Percentiles rank a stretch among this genome's conserved stretches.
phyloP scores from a whole-genome alignment of 2,113 vertebrate genomes.

The Oceanites oceanicus region DNA sequence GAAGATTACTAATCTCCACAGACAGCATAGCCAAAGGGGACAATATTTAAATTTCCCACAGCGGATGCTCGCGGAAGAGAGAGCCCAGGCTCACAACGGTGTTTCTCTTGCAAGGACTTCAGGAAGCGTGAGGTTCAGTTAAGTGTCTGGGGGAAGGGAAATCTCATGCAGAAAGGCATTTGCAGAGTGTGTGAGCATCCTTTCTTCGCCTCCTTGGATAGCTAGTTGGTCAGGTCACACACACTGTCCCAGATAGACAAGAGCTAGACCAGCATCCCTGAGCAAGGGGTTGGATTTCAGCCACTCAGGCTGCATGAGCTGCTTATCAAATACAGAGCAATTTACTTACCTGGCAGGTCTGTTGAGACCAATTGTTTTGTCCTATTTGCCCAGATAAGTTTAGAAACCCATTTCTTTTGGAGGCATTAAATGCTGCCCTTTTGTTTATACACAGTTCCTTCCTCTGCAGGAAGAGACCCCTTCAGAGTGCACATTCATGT shows the following conservation, averaged over 20 bases:
- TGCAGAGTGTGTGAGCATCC: neutral
- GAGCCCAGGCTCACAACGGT: neutral
- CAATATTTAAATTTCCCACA: slow-evolving; percentile 17
- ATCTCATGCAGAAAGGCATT: neutral
- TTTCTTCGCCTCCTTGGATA: neutral
- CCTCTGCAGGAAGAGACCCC: neutral
- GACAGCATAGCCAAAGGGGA: slow-evolving; percentile 33
- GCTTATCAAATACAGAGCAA: neutral
- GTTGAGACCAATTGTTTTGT: neutral
- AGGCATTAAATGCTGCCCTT: neutral
- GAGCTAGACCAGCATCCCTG: neutral
- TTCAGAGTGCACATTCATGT: neutral
- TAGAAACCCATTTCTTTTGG: neutral
- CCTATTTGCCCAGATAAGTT: neutral
- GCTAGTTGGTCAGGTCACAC: neutral
- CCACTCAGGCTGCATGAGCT: neutral
- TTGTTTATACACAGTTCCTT: neutral
- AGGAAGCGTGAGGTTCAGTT: neutral
- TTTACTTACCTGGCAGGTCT: neutral
- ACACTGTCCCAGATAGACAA: neutral
- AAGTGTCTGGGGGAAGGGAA: neutral
- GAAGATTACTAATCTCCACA: slow-evolving; percentile 18
- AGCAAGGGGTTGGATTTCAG: neutral
- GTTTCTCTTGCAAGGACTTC: neutral
- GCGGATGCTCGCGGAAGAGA: neutral